Percentiles rank a stretch among this genome's conserved stretches.
Evolutionary conservation across 2,113 vertebrate genomes (phyloP).

Genomic region (Rallus limicola): DNA sequence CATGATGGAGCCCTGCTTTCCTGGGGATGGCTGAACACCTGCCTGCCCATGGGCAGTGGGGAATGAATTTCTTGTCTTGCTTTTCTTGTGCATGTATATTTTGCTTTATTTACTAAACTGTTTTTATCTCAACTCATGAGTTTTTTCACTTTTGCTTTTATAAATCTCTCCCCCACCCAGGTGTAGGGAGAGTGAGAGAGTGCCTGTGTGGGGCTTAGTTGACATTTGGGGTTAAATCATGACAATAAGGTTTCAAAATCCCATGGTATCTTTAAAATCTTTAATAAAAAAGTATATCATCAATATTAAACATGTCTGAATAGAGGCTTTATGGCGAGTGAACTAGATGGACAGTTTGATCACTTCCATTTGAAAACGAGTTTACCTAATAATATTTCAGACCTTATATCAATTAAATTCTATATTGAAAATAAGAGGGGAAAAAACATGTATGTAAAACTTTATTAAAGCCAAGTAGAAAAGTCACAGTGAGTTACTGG

Average conservation of each 20-base stretch:
- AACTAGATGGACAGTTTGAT: constrained; percentile 62
- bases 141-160: too few relatives aligned
- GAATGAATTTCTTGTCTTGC: too few relatives aligned
- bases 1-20: too few relatives aligned
- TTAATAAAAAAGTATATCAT: constrained; percentile 17
- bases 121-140: too few relatives aligned
- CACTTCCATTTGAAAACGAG: constrained; percentile 64
- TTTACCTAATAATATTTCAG: constrained; percentile 62
- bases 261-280: constrained; percentile 11
- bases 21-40: too few relatives aligned
- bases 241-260: not conserved
- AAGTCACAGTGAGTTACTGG: not conserved
- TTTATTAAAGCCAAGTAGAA: constrained; percentile 60
- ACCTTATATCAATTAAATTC: constrained; percentile 57
- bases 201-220: too few relatives aligned
- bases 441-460: constrained; percentile 26
- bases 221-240: too few relatives aligned
- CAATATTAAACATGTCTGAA: constrained; percentile 38
- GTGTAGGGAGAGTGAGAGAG: too few relatives aligned
- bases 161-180: too few relatives aligned
- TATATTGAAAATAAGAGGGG: constrained; percentile 51
- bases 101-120: too few relatives aligned
- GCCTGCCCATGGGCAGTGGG: too few relatives aligned
- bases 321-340: constrained; percentile 47
- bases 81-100: too few relatives aligned